phyloP scores from a whole-genome alignment of 2,888 invertebrate genomes.

The Bembecia ichneumoniformis region DNA sequence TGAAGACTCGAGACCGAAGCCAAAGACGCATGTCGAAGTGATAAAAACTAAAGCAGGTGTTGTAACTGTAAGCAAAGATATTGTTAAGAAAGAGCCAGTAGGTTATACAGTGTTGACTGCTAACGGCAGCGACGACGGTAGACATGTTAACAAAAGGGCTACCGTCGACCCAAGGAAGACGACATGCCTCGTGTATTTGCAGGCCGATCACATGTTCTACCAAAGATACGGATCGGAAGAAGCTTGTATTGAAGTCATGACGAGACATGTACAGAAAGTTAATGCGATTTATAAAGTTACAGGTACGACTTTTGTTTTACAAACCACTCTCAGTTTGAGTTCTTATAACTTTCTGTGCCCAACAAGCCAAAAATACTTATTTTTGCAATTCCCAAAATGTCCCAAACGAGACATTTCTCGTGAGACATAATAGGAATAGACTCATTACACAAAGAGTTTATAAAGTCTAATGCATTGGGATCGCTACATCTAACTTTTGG shows the following conservation, averaged over 20 bases:
- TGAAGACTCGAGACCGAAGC: slow-evolving; percentile 73
- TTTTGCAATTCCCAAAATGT: too few species aligned
- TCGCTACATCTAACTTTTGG: too few species aligned
- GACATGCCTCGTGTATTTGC: slow-evolving; percentile 94
- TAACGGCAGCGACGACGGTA: slow-evolving; percentile 66
- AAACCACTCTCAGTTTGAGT: not conserved
- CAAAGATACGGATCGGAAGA: slow-evolving; percentile 94
- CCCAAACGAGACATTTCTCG: too few species aligned
- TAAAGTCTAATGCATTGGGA: too few species aligned
- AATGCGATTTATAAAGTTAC: slow-evolving; percentile 90
- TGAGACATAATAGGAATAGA: too few species aligned
- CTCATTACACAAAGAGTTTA: too few species aligned
- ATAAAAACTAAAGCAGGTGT: slow-evolving; percentile 77
- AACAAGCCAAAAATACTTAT: too few species aligned
- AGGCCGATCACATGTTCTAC: slow-evolving; percentile 97
- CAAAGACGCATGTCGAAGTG: slow-evolving; percentile 78
- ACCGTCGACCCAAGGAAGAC: slow-evolving; percentile 89
- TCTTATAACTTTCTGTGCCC: not conserved
- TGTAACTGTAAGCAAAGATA: slow-evolving; percentile 75
- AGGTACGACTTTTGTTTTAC: slow-evolving; percentile 58
- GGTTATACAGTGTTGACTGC: slow-evolving; percentile 60
- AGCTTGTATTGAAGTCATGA: slow-evolving; percentile 95
- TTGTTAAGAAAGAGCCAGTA: slow-evolving; percentile 73
- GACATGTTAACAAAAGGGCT: slow-evolving; percentile 77
- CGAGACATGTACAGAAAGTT: slow-evolving; percentile 93